phyloP scores from a whole-genome alignment of 2,888 invertebrate genomes.

The Anodontia alba region DNA sequence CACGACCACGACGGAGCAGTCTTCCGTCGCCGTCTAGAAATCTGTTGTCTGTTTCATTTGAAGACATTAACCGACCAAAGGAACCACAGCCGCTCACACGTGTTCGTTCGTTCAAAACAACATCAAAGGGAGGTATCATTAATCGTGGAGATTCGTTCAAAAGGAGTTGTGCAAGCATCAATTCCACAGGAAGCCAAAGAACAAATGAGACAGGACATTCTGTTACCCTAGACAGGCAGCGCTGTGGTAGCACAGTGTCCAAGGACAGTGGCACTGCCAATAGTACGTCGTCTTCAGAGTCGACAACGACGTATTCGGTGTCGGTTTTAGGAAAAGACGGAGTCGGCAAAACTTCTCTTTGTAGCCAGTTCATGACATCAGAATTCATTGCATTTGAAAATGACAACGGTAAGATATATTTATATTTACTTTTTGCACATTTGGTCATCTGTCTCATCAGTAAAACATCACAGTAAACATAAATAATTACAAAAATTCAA shows the following conservation, averaged over 20 bases:
- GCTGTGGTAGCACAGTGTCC: conserved; percentile 57
- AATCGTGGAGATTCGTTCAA: conserved; percentile 97
- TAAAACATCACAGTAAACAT: too few relatives aligned
- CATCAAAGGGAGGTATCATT: conserved; percentile 91
- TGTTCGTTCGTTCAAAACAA: conserved; percentile 96
- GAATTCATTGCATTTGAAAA: conserved; percentile 88
- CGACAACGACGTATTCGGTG: conserved; percentile 86
- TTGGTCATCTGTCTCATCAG: too few relatives aligned
- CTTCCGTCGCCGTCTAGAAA: conserved; percentile 65
- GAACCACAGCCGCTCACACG: conserved; percentile 84
- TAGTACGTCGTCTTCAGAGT: conserved; percentile 43
- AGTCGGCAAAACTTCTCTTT: conserved; percentile 90
- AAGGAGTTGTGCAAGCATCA: conserved; percentile 94
- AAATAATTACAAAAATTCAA: too few relatives aligned
- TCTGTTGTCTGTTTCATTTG: conserved; percentile 52
- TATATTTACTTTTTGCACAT: background rate
- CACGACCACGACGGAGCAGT: conserved; percentile 70
- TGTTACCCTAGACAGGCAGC: conserved; percentile 40
- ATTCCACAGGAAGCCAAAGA: conserved; percentile 87
- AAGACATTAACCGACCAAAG: conserved; percentile 38
- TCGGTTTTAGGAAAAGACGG: conserved; percentile 89
- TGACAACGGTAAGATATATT: conserved; percentile 45
- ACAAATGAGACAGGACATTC: conserved; percentile 75
- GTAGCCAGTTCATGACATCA: conserved; percentile 90
- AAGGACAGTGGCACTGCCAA: conserved; percentile 54